Evolutionary conservation across 2,888 invertebrate genomes (phyloP).

Genomic region (Dendrolimus pini): DNA sequence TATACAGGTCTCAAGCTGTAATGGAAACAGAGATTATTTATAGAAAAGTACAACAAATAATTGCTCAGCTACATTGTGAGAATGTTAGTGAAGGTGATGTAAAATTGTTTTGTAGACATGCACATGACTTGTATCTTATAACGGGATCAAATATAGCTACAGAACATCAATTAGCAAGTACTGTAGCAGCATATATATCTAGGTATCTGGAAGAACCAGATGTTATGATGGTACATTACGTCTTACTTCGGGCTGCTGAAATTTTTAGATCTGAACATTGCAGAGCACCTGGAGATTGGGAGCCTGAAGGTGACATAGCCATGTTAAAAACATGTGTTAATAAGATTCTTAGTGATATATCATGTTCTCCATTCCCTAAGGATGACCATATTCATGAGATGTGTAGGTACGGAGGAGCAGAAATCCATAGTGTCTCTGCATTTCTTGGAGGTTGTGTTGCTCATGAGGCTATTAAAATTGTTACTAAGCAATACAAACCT

Average conservation of each 20-base stretch:
- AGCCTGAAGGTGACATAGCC: slow-evolving; percentile 93
- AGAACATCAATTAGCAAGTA: slow-evolving; percentile 84
- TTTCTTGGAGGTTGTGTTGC: slow-evolving; percentile 94
- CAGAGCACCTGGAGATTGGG: slow-evolving; percentile 91
- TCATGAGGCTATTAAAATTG: slow-evolving; percentile 96
- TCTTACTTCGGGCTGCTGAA: slow-evolving; percentile 93
- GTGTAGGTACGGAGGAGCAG: slow-evolving; percentile 95
- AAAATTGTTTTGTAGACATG: slow-evolving; percentile 92
- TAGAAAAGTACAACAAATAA: slow-evolving; percentile 86
- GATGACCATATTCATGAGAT: slow-evolving; percentile 97
- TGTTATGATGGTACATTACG: slow-evolving; percentile 91
- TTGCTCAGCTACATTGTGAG: slow-evolving; percentile 86
- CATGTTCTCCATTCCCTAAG: slow-evolving; percentile 85
- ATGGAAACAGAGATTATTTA: slow-evolving; percentile 89
- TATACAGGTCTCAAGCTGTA: slow-evolving; percentile 90
- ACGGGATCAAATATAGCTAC: slow-evolving; percentile 87
- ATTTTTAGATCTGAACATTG: slow-evolving; percentile 92
- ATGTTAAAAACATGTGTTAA: slow-evolving; percentile 85
- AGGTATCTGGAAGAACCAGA: slow-evolving; percentile 88
- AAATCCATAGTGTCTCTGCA: slow-evolving; percentile 95
- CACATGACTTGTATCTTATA: slow-evolving; percentile 86
- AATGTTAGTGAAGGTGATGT: slow-evolving; percentile 88
- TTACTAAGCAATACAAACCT: slow-evolving; percentile 97
- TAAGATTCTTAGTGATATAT: slow-evolving; percentile 91
- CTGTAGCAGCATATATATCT: slow-evolving; percentile 76